A percentile compares a stretch with the other conserved stretches of the same genome.
These are phyloP conservation scores for Drosophila picticornis DNA, from an alignment of 2,888 invertebrate species.

Conservation along the genomic window DNA sequence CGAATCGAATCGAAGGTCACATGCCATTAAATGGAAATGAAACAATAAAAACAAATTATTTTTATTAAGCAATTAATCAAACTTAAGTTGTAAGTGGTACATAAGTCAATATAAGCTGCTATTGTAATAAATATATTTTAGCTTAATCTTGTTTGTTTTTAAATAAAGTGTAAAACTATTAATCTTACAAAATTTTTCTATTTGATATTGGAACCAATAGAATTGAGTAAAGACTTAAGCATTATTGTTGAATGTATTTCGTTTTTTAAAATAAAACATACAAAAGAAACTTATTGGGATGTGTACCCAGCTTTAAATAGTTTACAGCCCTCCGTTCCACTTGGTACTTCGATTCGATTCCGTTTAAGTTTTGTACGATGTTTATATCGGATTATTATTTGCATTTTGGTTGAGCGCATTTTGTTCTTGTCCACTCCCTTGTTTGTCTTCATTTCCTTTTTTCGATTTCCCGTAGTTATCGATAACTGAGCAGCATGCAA, in stretches of 20 bases:
- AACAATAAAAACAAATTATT: not conserved
- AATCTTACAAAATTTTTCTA: not conserved
- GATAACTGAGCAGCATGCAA: conserved; percentile 40
- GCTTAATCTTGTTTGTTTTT: not conserved
- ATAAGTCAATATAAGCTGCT: conserved; percentile 8
- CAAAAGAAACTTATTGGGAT: not conserved
- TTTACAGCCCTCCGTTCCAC: conserved; percentile 1
- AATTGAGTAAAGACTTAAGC: not conserved
- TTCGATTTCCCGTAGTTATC: conserved; percentile 40
- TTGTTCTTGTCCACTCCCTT: conserved; percentile 46
- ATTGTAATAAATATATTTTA: conserved; percentile 19
- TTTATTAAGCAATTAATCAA: not conserved
- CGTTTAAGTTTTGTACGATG: conserved; percentile 8
- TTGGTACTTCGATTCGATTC: conserved; percentile 28
- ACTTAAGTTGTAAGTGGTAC: not conserved
- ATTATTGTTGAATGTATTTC: not conserved
- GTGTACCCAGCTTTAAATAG: not conserved
- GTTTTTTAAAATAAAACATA: not conserved
- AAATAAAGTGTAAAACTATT: conserved; percentile 25
- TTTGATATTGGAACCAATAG: not conserved
- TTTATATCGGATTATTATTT: conserved; percentile 22
- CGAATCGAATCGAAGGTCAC: conserved; percentile 20
- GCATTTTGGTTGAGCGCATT: conserved; percentile 52
- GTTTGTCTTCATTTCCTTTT: conserved; percentile 12
- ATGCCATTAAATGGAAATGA: not conserved